phyloP scores from a whole-genome alignment of 1,140 invertebrate species.

The Zeugodacus cucurbitae region DNA sequence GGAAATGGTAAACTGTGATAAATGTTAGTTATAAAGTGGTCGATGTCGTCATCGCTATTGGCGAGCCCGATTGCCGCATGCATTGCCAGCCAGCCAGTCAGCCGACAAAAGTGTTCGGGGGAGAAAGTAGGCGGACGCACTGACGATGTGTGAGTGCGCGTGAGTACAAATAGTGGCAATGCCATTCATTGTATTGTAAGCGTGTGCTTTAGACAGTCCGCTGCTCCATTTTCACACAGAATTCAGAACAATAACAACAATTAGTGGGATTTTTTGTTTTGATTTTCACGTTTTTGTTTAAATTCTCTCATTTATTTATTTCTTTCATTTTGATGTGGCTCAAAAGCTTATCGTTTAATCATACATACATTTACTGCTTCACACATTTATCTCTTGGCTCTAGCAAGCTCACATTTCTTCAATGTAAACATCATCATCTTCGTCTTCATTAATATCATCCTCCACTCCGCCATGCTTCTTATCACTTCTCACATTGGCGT shows the following conservation, averaged over 20 bases:
- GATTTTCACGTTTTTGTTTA: background rate
- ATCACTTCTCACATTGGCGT: background rate
- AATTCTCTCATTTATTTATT: background rate
- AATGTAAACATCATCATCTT: conserved; percentile 59
- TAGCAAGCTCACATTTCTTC: conserved; percentile 55
- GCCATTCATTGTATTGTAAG: background rate
- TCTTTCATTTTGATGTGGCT: background rate
- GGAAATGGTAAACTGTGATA: background rate
- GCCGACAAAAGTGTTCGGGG: background rate
- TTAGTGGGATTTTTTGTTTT: background rate
- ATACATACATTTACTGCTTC: background rate
- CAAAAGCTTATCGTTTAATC: background rate
- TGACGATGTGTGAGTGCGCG: background rate
- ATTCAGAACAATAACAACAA: background rate
- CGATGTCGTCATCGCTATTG: conserved; percentile 18
- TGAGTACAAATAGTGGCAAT: background rate
- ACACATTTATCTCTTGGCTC: background rate
- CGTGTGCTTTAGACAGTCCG: background rate
- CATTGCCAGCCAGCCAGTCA: background rate
- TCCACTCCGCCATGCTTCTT: background rate
- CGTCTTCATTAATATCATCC: conserved; percentile 49
- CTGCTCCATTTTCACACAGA: background rate
- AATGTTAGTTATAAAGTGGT: background rate
- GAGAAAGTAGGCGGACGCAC: background rate
- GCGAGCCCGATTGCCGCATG: too few species aligned